Evolutionary conservation across 23 tunicate species (phyloP).

Genomic region (Phallusia fumigata): DNA sequence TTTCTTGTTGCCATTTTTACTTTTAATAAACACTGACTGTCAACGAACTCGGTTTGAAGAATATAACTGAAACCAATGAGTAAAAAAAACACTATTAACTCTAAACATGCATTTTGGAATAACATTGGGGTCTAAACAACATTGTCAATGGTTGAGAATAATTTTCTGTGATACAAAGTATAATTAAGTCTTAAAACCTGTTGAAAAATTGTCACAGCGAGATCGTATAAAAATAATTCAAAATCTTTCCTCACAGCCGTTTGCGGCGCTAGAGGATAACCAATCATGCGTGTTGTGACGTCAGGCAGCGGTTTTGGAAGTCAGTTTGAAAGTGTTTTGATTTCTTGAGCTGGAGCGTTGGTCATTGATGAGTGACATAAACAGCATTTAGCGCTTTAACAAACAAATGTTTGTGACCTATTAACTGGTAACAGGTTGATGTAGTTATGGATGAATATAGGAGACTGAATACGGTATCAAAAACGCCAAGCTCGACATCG

Average conservation of each 20-base stretch:
- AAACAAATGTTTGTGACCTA: background rate
- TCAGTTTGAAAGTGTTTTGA: constrained; percentile 1
- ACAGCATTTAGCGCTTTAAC: background rate
- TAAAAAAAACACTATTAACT: too few species aligned
- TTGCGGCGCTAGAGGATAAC: background rate
- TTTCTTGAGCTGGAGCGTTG: background rate
- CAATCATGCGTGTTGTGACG: constrained; percentile 20
- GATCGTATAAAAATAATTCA: background rate
- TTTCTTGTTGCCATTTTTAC: background rate
- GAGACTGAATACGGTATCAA: background rate
- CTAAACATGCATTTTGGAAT: too few species aligned
- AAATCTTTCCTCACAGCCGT: background rate
- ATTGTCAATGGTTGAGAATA: too few species aligned
- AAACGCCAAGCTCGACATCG: background rate
- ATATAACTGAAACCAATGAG: too few species aligned
- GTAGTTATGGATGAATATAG: background rate
- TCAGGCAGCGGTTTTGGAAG: constrained; percentile 11
- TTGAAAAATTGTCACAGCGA: background rate
- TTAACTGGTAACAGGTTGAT: background rate
- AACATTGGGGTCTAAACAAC: too few species aligned
- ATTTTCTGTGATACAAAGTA: too few species aligned
- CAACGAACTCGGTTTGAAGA: too few species aligned
- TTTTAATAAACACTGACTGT: too few species aligned
- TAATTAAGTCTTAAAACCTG: background rate
- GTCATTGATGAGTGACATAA: background rate